Conservation (phyloP, 2,113 vertebrate genomes). For the Mesitornis unicolor region DNA sequence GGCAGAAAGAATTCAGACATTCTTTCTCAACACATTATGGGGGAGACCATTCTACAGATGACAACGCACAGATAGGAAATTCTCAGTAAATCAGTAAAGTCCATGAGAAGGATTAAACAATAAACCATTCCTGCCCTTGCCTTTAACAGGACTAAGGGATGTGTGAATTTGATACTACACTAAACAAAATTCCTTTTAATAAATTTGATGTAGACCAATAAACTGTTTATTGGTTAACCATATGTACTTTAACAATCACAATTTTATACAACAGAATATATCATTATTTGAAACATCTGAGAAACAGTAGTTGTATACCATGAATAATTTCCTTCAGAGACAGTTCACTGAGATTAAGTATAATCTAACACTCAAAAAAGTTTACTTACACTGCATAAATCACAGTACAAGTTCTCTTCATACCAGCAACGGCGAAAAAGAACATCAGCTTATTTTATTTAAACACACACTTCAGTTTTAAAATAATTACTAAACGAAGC, state of each 20-base stretch:
- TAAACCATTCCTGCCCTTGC: not conserved
- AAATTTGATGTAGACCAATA: not conserved
- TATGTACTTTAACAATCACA: not conserved
- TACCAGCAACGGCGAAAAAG: not conserved
- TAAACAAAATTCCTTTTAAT: not conserved
- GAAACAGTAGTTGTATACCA: not conserved
- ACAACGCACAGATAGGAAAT: not conserved
- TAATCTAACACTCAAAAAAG: constrained; percentile 45
- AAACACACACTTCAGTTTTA: not conserved
- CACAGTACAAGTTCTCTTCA: not conserved
- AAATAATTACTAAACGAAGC: not conserved
- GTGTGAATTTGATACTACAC: not conserved
- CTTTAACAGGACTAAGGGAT: not conserved
- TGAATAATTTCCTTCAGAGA: constrained; percentile 45
- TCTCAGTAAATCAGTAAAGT: not conserved
- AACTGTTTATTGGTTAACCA: not conserved
- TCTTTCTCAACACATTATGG: not conserved
- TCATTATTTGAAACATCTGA: not conserved
- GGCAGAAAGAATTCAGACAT: not conserved
- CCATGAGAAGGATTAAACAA: not conserved
- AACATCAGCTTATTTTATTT: not conserved
- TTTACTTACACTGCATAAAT: constrained; percentile 38
- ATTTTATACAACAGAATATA: not conserved
- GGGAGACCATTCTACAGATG: not conserved
- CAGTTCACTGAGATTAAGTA: constrained; percentile 3